phyloP scores from a whole-genome alignment of 2,113 vertebrate genomes.

The Megaceryle torquata region DNA sequence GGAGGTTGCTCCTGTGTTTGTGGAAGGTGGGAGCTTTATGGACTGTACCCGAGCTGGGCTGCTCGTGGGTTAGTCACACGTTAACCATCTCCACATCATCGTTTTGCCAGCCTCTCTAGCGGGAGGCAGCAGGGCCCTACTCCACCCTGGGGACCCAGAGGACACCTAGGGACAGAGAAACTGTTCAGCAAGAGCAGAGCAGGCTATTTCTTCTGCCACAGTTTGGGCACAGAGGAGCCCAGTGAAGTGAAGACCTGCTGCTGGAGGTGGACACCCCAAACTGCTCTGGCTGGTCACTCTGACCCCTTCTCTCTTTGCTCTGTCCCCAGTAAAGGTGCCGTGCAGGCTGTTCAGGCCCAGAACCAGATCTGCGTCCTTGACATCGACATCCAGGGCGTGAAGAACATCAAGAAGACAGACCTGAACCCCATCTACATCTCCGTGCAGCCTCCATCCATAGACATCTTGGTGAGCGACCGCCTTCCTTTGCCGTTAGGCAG shows the following conservation, averaged over 20 bases:
- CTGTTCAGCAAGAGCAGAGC: background rate
- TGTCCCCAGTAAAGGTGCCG: constrained; percentile 85
- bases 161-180: background rate
- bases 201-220: background rate
- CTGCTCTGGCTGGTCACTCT: accelerated
- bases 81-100: background rate
- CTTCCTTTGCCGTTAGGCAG: constrained; percentile 31
- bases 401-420: constrained; percentile 89
- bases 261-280: background rate
- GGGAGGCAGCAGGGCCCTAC: background rate
- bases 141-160: background rate
- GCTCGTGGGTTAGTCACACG: accelerated
- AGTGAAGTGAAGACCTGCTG: background rate
- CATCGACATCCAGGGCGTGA: constrained; percentile 95
- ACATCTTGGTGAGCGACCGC: constrained; percentile 80
- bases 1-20: background rate
- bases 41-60: accelerated
- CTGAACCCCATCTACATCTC: constrained; percentile 91
- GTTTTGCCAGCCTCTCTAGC: background rate
- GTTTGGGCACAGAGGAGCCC: background rate
- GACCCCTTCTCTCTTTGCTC: background rate
- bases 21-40: accelerated
- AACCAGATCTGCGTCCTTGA: constrained; percentile 96
- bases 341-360: constrained; percentile 87
- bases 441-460: constrained; percentile 88